phyloP scores from a whole-genome alignment of 2,113 vertebrate species.

The Psittacula cyanocephala region DNA sequence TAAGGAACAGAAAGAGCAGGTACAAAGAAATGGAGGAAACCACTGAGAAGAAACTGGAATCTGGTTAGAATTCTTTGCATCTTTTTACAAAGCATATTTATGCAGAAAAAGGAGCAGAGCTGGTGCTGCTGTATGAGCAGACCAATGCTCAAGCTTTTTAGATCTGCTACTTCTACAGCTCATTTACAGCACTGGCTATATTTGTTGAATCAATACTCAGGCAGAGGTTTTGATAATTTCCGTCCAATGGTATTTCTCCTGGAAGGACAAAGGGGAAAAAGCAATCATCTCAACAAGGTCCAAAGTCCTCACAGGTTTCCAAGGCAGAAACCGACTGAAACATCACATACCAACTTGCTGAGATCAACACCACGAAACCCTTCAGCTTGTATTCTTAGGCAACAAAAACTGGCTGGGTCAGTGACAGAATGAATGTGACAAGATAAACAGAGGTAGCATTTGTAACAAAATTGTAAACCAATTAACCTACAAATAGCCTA shows the following conservation, averaged over 20 bases:
- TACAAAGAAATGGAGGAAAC: not conserved
- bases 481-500: not conserved
- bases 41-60: not conserved
- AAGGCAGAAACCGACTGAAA: not conserved
- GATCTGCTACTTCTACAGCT: constrained; percentile 41
- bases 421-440: not conserved
- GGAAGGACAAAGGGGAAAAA: not conserved
- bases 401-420: not conserved
- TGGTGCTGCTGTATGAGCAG: not conserved
- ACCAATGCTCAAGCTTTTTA: constrained; percentile 25
- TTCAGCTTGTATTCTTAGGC: not conserved
- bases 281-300: constrained; percentile 8
- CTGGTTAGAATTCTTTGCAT: constrained; percentile 17
- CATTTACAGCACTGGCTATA: constrained; percentile 40
- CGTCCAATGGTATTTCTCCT: constrained; percentile 28
- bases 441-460: not conserved
- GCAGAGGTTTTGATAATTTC: constrained; percentile 60
- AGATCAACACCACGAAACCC: not conserved
- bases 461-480: not conserved
- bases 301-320: not conserved
- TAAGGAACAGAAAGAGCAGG: constrained; percentile 12
- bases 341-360: not conserved
- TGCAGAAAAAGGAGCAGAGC: not conserved
- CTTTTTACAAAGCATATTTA: not conserved
- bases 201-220: constrained; percentile 59